A percentile compares a stretch with the other conserved stretches of the same genome.
Evolutionary conservation across 2,888 invertebrate genomes (phyloP).

Genomic region (Tetragonula carbonaria): DNA sequence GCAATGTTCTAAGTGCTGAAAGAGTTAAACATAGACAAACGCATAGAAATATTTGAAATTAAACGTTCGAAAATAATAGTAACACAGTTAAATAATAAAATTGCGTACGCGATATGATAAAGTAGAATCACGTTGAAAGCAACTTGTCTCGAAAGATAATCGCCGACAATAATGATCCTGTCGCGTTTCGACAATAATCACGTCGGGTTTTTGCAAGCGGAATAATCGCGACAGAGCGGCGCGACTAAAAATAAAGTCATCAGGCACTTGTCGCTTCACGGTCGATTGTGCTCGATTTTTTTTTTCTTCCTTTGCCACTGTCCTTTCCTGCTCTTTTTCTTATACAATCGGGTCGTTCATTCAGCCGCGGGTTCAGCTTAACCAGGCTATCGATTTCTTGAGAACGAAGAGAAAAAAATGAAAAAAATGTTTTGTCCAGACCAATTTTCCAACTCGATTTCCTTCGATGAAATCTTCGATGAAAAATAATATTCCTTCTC

Average conservation of each 20-base stretch:
- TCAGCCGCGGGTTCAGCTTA: conserved; percentile 34
- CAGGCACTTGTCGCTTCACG: conserved; percentile 43
- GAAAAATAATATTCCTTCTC: no score
- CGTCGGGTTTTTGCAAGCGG: conserved; percentile 26
- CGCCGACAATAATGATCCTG: conserved; percentile 26
- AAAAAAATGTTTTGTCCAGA: no score
- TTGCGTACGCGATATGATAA: no score
- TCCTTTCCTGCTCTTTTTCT: conserved; percentile 1
- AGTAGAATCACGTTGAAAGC: not conserved
- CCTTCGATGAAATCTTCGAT: no score
- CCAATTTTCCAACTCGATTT: no score
- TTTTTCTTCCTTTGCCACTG: not conserved
- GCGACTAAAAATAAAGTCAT: conserved; percentile 50
- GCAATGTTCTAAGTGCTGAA: no score
- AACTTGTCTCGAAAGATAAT: conserved; percentile 37
- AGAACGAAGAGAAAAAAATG: not conserved
- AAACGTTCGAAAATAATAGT: no score
- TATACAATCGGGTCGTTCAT: conserved; percentile 41
- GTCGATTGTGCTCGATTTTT: conserved; percentile 26
- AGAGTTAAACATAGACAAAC: no score
- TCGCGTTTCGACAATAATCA: conserved; percentile 42
- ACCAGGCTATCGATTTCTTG: conserved; percentile 40
- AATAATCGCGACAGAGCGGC: conserved; percentile 33
- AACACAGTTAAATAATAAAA: no score
- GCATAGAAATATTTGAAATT: no score